Conservation (phyloP, 2,888 invertebrate species). For the Trichopria drosophilae region DNA sequence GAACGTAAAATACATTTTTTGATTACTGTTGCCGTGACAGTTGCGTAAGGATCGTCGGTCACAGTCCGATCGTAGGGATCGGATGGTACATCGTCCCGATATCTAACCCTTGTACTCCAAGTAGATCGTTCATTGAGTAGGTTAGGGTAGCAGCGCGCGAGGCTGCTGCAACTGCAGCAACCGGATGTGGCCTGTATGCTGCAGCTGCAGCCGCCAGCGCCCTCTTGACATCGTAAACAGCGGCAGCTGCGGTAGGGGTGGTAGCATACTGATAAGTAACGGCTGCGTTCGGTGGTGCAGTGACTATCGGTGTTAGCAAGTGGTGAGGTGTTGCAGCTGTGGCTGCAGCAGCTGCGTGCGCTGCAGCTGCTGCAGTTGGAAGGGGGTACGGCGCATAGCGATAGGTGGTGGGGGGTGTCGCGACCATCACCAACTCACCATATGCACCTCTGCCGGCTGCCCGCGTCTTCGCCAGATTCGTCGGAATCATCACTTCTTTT, state of each 20-base stretch:
- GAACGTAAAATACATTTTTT: not conserved
- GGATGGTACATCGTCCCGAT: slow-evolving; percentile 74
- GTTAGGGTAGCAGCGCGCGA: slow-evolving; percentile 62
- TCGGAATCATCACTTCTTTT: slow-evolving; percentile 99
- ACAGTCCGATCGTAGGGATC: slow-evolving; percentile 71
- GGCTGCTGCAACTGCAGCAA: slow-evolving; percentile 54
- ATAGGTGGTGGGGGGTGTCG: slow-evolving; percentile 66
- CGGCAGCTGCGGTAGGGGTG: slow-evolving; percentile 58
- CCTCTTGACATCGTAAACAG: slow-evolving; percentile 63
- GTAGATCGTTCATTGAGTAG: slow-evolving; percentile 72
- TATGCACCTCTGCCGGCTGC: slow-evolving; percentile 94
- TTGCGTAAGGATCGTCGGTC: slow-evolving; percentile 62
- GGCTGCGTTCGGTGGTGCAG: slow-evolving; percentile 48
- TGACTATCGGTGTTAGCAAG: slow-evolving; percentile 53
- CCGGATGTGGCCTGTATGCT: slow-evolving; percentile 62
- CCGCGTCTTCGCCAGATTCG: slow-evolving; percentile 92
- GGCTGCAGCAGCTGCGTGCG: slow-evolving; percentile 43
- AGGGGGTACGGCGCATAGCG: slow-evolving; percentile 56
- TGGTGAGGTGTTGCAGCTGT: slow-evolving; percentile 52
- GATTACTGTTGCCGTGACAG: slow-evolving; percentile 52
- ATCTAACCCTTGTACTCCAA: slow-evolving; percentile 72
- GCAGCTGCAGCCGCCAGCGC: slow-evolving; percentile 65
- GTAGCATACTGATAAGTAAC: slow-evolving; percentile 52
- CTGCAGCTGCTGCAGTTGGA: slow-evolving; percentile 56
- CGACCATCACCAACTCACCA: slow-evolving; percentile 94